Conservation (phyloP, 2,888 invertebrate genomes). For the Tetranychus truncatus region DNA sequence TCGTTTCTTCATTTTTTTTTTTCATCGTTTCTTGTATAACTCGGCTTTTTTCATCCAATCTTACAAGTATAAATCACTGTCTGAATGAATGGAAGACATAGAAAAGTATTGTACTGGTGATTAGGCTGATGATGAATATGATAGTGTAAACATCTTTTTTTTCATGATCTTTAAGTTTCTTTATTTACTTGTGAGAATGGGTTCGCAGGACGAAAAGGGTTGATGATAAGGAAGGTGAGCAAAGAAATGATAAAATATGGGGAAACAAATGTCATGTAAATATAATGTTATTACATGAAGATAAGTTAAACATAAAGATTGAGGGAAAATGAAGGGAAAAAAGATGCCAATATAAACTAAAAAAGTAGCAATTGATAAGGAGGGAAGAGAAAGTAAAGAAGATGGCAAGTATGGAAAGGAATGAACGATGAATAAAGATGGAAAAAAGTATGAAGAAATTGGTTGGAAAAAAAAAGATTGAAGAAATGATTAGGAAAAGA, state of each 20-base stretch:
- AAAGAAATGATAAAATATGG: neutral
- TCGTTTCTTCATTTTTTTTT: neutral
- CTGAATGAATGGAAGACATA: no score
- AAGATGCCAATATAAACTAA: neutral
- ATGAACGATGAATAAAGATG: neutral
- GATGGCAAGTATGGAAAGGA: neutral
- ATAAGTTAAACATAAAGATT: neutral
- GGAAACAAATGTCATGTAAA: neutral
- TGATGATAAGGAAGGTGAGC: neutral
- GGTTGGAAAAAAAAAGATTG: neutral
- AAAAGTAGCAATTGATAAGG: constrained; percentile 8
- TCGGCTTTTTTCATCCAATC: neutral
- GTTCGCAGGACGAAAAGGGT: neutral
- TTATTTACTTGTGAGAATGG: no score
- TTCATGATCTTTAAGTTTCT: no score
- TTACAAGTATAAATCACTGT: no score
- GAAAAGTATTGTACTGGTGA: no score
- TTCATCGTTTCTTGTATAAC: neutral
- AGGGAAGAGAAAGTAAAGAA: neutral
- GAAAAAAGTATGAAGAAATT: neutral
- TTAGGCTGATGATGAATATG: no score
- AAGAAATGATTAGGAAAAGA: neutral
- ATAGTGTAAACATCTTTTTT: no score
- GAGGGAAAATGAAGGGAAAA: neutral
- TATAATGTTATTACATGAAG: neutral